Base-by-base conservation (phyloP, 2,797 vertebrate species). In the Bradypodion ventrale region DNA sequence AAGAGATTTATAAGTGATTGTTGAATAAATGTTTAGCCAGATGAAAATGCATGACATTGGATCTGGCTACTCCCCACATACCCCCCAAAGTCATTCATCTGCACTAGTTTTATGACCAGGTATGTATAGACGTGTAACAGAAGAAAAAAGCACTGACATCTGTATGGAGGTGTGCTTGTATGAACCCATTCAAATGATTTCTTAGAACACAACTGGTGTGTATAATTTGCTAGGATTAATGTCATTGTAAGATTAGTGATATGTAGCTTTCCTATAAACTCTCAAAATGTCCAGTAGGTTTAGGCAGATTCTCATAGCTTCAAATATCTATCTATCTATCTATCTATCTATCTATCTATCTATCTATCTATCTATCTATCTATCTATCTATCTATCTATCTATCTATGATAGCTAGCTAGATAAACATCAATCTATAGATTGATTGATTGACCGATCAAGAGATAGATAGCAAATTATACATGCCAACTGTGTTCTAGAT, bases 181-280 rank as follows among this genome's bases (percentile, higher is more conserved):
- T 25, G n/a, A 35, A 49, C 7, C 44, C 32, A 52, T 70, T 80
- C 49, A 70, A 69, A 80, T 32, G 2, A 27, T 19, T 72, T 25
- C 75, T 40, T 49, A 70, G 40, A 70, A 40, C 25, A n/a, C 23
- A 19, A 2, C 13, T 62, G 52, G 10, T 27, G 13, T 42, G 12
- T 46, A 62, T 62, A 63, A 82, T 74, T 63, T 82, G 29, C 27
- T 73, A 44, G 10, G 25, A 72, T 60, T 70, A 73, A 82, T 73
- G 29, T 1, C 21, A 52, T 66, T 52, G 46, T 46, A 74, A 10
- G 4, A 44, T 72, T 5, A 5, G 4, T 23, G 2, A 44, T 42
- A 52, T 72, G 40, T 32, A 74, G 32, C 8, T 73, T 60, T 10
- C n/a, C 10, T 16, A 9, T 16, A 63, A 78, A 46, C 23, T 77